Percentiles rank a stretch among this genome's conserved stretches.
Evolutionary conservation across 2,888 invertebrate species (phyloP).

Genomic region (Meandrusa payeni): DNA sequence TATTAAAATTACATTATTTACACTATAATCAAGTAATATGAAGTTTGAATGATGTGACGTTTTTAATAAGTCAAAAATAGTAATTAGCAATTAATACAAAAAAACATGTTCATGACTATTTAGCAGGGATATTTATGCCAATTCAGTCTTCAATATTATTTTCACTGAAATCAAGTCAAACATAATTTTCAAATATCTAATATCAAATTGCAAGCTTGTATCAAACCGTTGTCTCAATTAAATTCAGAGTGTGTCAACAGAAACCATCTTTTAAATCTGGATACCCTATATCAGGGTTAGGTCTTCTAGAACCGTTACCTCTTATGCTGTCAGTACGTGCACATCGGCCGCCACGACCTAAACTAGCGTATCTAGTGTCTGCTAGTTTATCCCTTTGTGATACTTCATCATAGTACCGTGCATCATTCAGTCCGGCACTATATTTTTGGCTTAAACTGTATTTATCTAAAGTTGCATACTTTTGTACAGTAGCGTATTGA

Average conservation of each 20-base stretch:
- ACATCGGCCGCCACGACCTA: slow-evolving; percentile 67
- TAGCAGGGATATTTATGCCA: slow-evolving; percentile 61
- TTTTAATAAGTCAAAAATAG: too few relatives aligned
- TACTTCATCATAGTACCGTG: slow-evolving; percentile 75
- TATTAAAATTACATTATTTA: too few relatives aligned
- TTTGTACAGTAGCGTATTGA: slow-evolving; percentile 75
- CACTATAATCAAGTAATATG: too few relatives aligned
- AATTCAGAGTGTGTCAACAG: slow-evolving; percentile 84
- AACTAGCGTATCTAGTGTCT: slow-evolving; percentile 74
- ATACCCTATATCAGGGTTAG: slow-evolving; percentile 74
- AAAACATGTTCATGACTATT: slow-evolving; percentile 27
- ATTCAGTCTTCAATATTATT: slow-evolving; percentile 69
- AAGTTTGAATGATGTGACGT: neutral
- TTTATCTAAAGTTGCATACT: slow-evolving; percentile 78
- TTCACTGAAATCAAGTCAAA: slow-evolving; percentile 33
- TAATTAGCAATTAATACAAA: neutral
- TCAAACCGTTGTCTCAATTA: slow-evolving; percentile 71
- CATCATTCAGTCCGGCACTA: slow-evolving; percentile 75
- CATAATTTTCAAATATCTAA: slow-evolving; percentile 23
- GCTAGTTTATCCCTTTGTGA: slow-evolving; percentile 76
- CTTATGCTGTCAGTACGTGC: slow-evolving; percentile 61
- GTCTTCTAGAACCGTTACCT: slow-evolving; percentile 65
- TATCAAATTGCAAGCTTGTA: slow-evolving; percentile 26
- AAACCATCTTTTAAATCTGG: slow-evolving; percentile 85
- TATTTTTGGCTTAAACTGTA: slow-evolving; percentile 78